Conservation (phyloP, 2,797 vertebrate species). For the Threskiornis aethiopicus region DNA sequence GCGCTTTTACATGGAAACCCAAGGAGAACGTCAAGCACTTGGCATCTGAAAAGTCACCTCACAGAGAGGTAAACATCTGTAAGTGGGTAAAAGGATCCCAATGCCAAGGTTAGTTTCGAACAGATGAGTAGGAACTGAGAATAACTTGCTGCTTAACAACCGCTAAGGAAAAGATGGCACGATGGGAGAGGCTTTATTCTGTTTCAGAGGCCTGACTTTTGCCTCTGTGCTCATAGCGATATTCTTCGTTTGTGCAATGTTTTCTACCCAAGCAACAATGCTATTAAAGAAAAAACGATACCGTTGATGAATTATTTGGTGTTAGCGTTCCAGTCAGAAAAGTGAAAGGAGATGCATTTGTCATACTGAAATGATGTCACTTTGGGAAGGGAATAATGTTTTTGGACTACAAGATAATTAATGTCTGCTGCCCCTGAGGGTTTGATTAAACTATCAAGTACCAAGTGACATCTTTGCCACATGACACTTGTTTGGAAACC, state of each 20-base stretch:
- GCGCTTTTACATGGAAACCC: background rate
- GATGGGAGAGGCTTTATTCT: background rate
- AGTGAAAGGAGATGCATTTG: constrained; percentile 24
- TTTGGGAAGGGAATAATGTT: constrained; percentile 21
- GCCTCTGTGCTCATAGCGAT: background rate
- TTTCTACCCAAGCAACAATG: background rate
- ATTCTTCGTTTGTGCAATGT: background rate
- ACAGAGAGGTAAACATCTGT: background rate
- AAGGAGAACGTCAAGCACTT: background rate
- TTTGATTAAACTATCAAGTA: constrained; percentile 59
- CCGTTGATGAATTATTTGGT: background rate
- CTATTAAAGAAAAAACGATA: background rate
- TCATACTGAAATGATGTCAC: constrained; percentile 38
- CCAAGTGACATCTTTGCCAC: constrained; percentile 50
- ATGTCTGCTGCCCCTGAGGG: background rate
- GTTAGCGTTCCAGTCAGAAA: background rate
- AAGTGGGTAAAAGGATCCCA: background rate
- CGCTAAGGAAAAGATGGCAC: background rate
- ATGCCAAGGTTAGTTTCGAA: background rate
- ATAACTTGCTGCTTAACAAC: background rate
- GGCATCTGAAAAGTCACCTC: background rate
- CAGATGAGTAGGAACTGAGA: background rate
- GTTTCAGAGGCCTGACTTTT: background rate
- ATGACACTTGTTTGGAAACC: constrained; percentile 55
- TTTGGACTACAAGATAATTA: constrained; percentile 26